Conservation (phyloP, 2,888 invertebrate genomes). For the Polymixis flavicincta region DNA sequence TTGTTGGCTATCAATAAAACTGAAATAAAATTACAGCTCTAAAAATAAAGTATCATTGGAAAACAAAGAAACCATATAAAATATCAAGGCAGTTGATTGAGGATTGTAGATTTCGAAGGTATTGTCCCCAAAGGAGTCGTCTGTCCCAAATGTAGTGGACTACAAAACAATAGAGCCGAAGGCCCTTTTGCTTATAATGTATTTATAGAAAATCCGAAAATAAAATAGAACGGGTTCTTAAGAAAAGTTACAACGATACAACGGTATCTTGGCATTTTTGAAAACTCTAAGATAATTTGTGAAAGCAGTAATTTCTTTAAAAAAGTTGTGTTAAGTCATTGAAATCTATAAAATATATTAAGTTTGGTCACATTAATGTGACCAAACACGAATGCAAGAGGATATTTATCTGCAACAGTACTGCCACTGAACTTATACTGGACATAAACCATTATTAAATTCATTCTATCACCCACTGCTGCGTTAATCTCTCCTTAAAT, state of each 20-base stretch:
- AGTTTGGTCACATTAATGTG: too few species aligned
- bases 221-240: slow-evolving; percentile 8
- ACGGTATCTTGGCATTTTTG: background rate
- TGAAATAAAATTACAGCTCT: background rate
- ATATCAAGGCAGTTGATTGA: slow-evolving; percentile 44
- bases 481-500: background rate
- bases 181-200: slow-evolving; percentile 32
- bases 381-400: background rate
- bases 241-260: background rate
- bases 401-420: background rate
- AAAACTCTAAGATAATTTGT: background rate
- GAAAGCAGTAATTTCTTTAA: background rate
- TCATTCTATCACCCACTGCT: background rate
- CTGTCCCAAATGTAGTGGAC: slow-evolving; percentile 46
- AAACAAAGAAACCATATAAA: slow-evolving; percentile 43
- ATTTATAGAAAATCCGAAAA: slow-evolving; percentile 21
- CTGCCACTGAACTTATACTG: too few species aligned
- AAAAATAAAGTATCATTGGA: slow-evolving; percentile 31
- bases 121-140: slow-evolving; percentile 50
- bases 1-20: background rate
- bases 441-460: too few species aligned
- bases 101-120: slow-evolving; percentile 41
- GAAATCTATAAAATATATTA: background rate
- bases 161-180: slow-evolving; percentile 46
- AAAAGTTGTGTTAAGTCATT: background rate